Evolutionary conservation across 2,888 invertebrate genomes (phyloP), one percentile per base, ranked within the genome.

Genomic region (Lochmaea crataegi): DNA sequence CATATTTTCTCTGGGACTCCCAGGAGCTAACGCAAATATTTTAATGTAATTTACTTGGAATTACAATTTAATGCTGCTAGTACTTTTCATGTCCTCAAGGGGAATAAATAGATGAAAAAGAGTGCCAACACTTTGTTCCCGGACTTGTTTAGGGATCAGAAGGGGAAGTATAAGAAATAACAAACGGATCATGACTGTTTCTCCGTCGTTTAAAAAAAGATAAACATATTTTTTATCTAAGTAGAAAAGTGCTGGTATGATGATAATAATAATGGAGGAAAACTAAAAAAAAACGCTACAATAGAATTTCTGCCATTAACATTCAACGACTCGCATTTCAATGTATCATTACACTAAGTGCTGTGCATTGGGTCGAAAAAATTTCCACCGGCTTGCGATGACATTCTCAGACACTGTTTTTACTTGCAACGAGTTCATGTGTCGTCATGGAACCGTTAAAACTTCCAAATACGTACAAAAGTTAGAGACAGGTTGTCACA

Each of bases 1-100:
- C 18, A 69, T 69, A 73, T 69, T 73, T 70, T 69, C 73, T 65
- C 65, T 26, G n/a, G 38, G 45, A 57, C 69, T 68, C 68, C 65
- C 57, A 41, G 65, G 65, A 57, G 66, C 14, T 38, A 16, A 65
- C 60, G 61, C 68, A 71, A 73, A 75, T 72, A 73, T 71, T 73
- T 72, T 67, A 74, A 72, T 64, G 69, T 64, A 71, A 76, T 76
- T 72, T 68, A 66, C 64, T 67, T 61, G 70, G 65, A 74, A 76
- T 72, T 72, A 70, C 76, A 74, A 74, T 72, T 76, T 72, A 67
- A 71, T 61, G 71, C 64, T 64, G 66, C 65, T 48, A 68, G 63
- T 72, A 74, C 72, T 74, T 70, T 76, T 72, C 74, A 74, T 74
- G 70, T 65, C 63, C 66, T 74, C 74, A 45, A 18, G 22, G 72